These are phyloP conservation scores for Callaeas wilsoni DNA, from an alignment of 2,113 vertebrate species.

Conservation along the genomic window DNA sequence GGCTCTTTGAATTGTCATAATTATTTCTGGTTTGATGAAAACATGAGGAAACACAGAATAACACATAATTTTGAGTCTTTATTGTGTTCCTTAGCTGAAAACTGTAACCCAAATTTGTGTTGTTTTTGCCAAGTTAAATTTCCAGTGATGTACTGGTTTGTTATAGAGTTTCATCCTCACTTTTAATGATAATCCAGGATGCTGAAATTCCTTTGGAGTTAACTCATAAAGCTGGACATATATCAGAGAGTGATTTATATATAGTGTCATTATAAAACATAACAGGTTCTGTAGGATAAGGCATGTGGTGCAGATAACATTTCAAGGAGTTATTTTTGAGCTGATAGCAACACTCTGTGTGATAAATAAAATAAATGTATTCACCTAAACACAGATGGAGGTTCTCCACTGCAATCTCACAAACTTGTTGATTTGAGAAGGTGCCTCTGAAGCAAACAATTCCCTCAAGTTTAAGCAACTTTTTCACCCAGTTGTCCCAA, in stretches of 20 bases:
- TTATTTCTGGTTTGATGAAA: not conserved
- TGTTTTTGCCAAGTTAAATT: not conserved
- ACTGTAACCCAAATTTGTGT: not conserved
- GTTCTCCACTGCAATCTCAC: not conserved
- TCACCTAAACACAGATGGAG: not conserved
- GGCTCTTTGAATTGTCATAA: not conserved
- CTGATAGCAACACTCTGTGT: not conserved
- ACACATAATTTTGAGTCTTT: not conserved
- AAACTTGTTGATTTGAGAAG: not conserved
- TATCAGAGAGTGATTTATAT: not conserved
- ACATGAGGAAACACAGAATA: not conserved
- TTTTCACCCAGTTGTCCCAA: not conserved
- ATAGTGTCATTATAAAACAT: not conserved
- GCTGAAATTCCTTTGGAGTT: not conserved
- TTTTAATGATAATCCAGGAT: not conserved
- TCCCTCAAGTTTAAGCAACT: not conserved
- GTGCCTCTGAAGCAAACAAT: not conserved
- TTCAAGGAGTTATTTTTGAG: not conserved
- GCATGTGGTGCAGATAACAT: not conserved
- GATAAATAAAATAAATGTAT: slow-evolving; percentile 10
- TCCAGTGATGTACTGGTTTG: not conserved
- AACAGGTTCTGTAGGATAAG: not conserved
- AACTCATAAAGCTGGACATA: not conserved
- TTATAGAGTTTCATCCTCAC: not conserved
- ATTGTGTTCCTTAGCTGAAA: not conserved